A percentile compares a stretch with the other conserved stretches of the same genome.
These are phyloP conservation scores for Mimachlamys varia DNA, from an alignment of 2,888 invertebrate species.

Conservation along the genomic window DNA sequence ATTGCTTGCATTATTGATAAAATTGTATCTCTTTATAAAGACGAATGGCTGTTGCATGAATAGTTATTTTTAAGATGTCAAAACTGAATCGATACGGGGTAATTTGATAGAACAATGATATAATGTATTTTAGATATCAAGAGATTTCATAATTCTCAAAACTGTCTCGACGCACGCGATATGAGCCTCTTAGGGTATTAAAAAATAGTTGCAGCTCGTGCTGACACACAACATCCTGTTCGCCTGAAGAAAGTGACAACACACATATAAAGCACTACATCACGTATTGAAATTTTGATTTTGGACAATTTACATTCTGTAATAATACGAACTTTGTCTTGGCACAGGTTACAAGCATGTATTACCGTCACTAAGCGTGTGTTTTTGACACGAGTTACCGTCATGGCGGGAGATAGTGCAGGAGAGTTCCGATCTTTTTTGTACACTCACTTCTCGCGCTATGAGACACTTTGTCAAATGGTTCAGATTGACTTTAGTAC, in stretches of 20 bases:
- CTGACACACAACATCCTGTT: not conserved
- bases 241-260: not conserved
- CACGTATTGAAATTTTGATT: too few relatives aligned
- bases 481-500: too few relatives aligned
- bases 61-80: slow-evolving; percentile 14
- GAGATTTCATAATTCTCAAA: not conserved
- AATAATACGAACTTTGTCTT: too few relatives aligned
- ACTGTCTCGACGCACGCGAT: not conserved
- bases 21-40: slow-evolving; percentile 14
- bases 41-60: not conserved
- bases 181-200: not conserved
- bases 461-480: too few relatives aligned
- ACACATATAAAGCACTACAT: not conserved
- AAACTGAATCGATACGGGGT: not conserved
- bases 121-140: slow-evolving; percentile 17
- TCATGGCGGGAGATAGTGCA: too few relatives aligned
- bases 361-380: too few relatives aligned
- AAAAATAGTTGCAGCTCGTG: not conserved
- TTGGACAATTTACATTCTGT: too few relatives aligned
- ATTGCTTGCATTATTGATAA: slow-evolving; percentile 24
- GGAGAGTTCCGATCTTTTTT: too few relatives aligned
- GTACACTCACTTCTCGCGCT: too few relatives aligned
- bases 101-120: slow-evolving; percentile 32
- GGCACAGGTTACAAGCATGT: too few relatives aligned
- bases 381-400: too few relatives aligned